Evolutionary conservation across 1,140 invertebrate species (phyloP).

Genomic region (Liolophura sinensis): DNA sequence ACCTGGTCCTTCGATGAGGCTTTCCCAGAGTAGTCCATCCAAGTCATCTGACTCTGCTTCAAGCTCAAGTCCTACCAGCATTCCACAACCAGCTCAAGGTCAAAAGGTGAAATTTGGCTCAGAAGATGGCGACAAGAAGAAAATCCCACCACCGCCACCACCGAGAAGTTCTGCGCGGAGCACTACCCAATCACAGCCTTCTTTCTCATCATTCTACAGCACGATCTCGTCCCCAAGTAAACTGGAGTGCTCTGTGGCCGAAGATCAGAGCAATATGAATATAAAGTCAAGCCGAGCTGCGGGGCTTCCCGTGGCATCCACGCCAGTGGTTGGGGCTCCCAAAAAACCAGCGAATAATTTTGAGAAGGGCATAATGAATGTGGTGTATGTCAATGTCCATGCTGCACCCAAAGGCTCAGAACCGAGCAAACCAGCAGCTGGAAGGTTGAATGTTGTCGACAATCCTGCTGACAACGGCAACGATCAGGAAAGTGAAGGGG

Average conservation of each 20-base stretch:
- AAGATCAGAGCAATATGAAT: background rate
- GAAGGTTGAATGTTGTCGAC: conserved; percentile 6
- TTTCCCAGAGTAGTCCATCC: background rate
- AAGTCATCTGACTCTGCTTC: conserved; percentile 4
- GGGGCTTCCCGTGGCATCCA: conserved; percentile 13
- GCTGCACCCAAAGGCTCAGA: conserved; percentile 24
- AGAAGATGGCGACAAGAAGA: conserved; percentile 15
- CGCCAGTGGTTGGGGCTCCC: conserved; percentile 18
- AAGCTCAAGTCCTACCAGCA: conserved; percentile 3
- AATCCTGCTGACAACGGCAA: background rate
- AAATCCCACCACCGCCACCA: conserved; percentile 31
- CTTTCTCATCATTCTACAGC: background rate
- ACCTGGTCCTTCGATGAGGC: background rate
- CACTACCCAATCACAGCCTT: conserved; percentile 3
- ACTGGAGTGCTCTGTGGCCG: background rate
- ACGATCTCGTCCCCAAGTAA: background rate
- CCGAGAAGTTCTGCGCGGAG: conserved; percentile 15
- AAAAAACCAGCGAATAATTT: conserved; percentile 24
- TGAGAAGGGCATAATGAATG: conserved; percentile 25
- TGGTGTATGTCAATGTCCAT: conserved; percentile 25
- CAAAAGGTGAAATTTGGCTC: background rate
- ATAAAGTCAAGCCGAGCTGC: conserved; percentile 6
- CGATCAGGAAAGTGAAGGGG: conserved; percentile 21
- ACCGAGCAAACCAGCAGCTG: conserved; percentile 11
- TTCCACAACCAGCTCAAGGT: conserved; percentile 3